Evolutionary conservation across 2,888 invertebrate species (phyloP), one percentile per base, ranked within the genome.

Genomic region (Oscheius sp.): DNA sequence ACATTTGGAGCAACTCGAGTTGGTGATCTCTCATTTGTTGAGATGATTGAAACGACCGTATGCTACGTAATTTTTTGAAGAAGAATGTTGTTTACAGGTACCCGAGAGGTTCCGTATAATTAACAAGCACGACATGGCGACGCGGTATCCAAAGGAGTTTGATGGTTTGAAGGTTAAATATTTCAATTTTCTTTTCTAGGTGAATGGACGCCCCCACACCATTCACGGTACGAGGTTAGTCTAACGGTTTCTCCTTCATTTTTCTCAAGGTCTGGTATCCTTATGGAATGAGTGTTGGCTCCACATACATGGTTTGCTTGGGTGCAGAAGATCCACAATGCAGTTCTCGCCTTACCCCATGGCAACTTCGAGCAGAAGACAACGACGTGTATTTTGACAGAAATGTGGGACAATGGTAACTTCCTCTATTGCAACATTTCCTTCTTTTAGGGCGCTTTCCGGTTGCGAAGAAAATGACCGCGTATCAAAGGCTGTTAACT

Each of bases 281-380:
- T 5, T 6, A 70, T 18, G 46, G 43, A 21, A 70, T 70, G 70
- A 5, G 18, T 6, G 29, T 29, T 9, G 70, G 70, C 6, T 23
- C 70, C 25, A 12, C 1, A 3, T 70, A 46, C 27, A 18, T 52
- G 9, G 53, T 70, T 27, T 70, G 70, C 29, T 45, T 70, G 5
- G 70, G 70, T 13, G 70, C 70, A 2, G 70, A 70, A 41, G 70
- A 70, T 70, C 59, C 59, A 3, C 58, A 70, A 59, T 70, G 70
- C n/a, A 70, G 70, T 59, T 23, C 52, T 29, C 46, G 70, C 18
- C 23, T 70, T 3, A 16, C 70, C 3, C 59, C 70, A 2, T 70
- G 70, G 70, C 52, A 59, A 29, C 49, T 61, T 12, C 13, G 59
- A 18, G 59, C 70, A 1, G 59, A 59, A 12, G 59, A 70, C 53